Evolutionary conservation across 2,797 vertebrate genomes (phyloP), one percentile per base, ranked within the genome.

Genomic region (Sebastes vulpes): DNA sequence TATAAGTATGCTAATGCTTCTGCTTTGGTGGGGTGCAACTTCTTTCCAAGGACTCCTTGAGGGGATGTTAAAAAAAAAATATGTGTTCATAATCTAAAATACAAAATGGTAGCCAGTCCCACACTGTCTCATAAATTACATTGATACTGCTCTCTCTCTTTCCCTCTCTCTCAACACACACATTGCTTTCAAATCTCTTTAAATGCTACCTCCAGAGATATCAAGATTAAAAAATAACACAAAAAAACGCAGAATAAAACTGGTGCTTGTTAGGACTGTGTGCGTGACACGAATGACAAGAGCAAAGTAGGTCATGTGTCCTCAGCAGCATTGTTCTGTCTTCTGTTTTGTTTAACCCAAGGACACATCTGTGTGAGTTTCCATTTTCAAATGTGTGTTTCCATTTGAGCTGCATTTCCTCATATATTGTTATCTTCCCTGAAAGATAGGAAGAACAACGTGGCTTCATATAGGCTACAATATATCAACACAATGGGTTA

Each of bases 1-100:
- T 54, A 59, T 86, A 89, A 88, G 72, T 83, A 86, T 90, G 88
- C 74, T 85, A 90, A 92, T 93, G 52, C 29, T 18, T 10, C 56
- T 70, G 46, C 69, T 70, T 84, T 69, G 25, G 68, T 77, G 2
- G 16, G 57, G 68, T 70, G 61, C 58, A 84, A 82, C 80, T 89
- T 65, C 52, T 70, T 79, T 83, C 80, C 76, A 90, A 83, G 77
- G 71, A 81, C 59, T 89, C 83, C 80, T 90, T 82, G 65, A 89
- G 78, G 82, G 58, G 8, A 75, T 75, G 58, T 86, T 74, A 70
- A 67, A 66, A 61, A 74, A 75, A 66, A 79, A 77, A 68, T 25
- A 83, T 69, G 52, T 79, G 52, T 78, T 83, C 53, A 82, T 77
- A 82, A 86, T 87, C 31, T 84, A 61, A 86, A 81, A 84, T 76